Evolutionary conservation across 2,888 invertebrate species (phyloP), one percentile per base, ranked within the genome.

Genomic region (Platyscelio sp.): DNA sequence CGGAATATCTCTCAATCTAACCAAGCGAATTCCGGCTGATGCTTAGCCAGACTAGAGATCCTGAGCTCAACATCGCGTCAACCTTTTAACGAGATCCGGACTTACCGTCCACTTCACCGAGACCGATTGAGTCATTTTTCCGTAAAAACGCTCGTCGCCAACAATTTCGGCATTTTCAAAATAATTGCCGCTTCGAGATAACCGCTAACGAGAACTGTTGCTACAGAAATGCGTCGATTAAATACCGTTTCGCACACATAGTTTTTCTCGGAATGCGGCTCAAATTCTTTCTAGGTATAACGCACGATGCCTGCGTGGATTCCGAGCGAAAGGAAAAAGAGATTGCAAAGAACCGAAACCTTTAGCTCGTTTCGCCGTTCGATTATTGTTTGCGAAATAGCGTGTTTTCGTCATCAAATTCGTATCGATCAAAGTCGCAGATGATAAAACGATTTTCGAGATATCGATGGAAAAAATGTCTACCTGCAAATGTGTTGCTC

Each of bases 1-100:
- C 89, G 89, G 91, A 93, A 93, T 93, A 93, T 93, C 93, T 93
- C 93, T 92, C 92, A 93, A 93, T 93, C 92, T 92, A 92, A 91
- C 91, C 88, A 90, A 88, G 89, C 90, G 90, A 92, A 93, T 93
- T 93, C 92, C 92, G 91, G 79, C 89, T 89, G 91, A 90, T 91
- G 90, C 88, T 89, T 87, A 87, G 89, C 86, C 86, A 40, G 76
- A 71, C 81, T 68, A 77, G 82, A 79, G 80, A 83, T n/a, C 68
- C 49, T 27, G 38, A 18, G 33, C 43, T 40, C 75, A 27, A 22
- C 61, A 26, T 29, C 74, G 67, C 80, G 71, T 80, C 74, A 80
- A 74, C 75, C 18, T 51, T 75, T 63, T 74, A 81, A 80, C 68
- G 51, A 80, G 75, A 63, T 33, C 75, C 56, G 26, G 46, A 22